Evolutionary conservation across 2,888 invertebrate species (phyloP).

Genomic region (Acronicta alni): DNA sequence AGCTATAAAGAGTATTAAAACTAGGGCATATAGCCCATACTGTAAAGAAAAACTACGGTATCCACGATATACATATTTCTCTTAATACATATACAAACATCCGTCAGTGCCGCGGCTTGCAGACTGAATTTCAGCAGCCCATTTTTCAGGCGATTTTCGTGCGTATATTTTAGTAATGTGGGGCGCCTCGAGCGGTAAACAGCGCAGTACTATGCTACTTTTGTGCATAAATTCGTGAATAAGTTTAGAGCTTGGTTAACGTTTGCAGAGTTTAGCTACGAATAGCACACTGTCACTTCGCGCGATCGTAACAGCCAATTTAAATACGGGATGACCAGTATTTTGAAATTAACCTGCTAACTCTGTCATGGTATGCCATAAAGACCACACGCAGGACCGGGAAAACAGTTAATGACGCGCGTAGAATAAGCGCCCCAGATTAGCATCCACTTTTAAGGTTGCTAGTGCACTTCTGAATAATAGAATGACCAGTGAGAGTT

Average conservation of each 20-base stretch:
- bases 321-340: constrained; percentile 1
- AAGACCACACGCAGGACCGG: not conserved
- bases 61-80: constrained; percentile 66
- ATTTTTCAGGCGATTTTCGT: constrained; percentile 77
- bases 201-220: constrained; percentile 67
- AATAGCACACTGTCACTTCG: constrained; percentile 12
- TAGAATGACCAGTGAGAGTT: too few relatives aligned
- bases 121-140: constrained; percentile 76
- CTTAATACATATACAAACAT: constrained; percentile 75
- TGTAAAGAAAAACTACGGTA: constrained; percentile 45
- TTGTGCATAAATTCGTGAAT: constrained; percentile 69
- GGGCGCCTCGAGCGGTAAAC: constrained; percentile 71
- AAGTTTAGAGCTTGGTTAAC: constrained; percentile 28
- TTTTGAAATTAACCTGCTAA: not conserved
- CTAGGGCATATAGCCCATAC: constrained; percentile 60
- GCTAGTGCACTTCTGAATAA: too few relatives aligned
- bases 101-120: constrained; percentile 67
- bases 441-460: too few relatives aligned
- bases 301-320: constrained; percentile 2
- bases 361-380: not conserved
- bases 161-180: constrained; percentile 80
- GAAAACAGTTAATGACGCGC: not conserved
- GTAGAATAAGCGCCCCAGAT: not conserved
- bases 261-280: constrained; percentile 4
- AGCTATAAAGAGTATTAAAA: constrained; percentile 62